phyloP scores from a whole-genome alignment of 2,797 vertebrate species.

The Adelosebastes latens region DNA sequence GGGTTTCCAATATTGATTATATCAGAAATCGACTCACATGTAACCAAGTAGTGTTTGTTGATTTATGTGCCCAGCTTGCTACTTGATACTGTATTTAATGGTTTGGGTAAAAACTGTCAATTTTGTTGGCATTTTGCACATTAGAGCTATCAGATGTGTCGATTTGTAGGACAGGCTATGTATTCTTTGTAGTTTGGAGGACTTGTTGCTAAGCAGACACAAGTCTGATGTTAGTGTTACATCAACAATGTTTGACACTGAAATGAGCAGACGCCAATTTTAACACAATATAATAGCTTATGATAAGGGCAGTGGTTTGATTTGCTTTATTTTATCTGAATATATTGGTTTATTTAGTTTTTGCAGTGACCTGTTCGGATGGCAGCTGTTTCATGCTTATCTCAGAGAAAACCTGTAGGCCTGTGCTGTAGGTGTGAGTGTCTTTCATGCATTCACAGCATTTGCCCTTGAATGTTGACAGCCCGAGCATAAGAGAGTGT shows the following conservation, averaged over 20 bases:
- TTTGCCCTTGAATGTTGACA: slow-evolving; percentile 17
- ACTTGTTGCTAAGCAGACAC: not conserved
- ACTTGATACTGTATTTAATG: not conserved
- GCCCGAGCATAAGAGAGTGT: slow-evolving; percentile 15
- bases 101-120: not conserved
- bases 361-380: not conserved
- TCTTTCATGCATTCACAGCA: slow-evolving; percentile 9
- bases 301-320: not conserved
- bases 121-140: not conserved
- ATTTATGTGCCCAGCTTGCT: not conserved
- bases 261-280: not conserved
- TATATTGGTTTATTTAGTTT: not conserved
- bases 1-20: not conserved
- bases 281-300: not conserved
- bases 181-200: not conserved
- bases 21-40: not conserved
- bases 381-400: slow-evolving; percentile 10
- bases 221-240: not conserved
- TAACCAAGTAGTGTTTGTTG: not conserved
- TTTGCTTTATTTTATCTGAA: not conserved
- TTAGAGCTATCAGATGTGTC: not conserved
- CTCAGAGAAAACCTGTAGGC: not conserved
- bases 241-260: not conserved
- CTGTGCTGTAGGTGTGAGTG: not conserved
- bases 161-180: not conserved